These are phyloP conservation scores for Aplochiton taeniatus DNA, from an alignment of 2,797 vertebrate species.

Conservation along the genomic window DNA sequence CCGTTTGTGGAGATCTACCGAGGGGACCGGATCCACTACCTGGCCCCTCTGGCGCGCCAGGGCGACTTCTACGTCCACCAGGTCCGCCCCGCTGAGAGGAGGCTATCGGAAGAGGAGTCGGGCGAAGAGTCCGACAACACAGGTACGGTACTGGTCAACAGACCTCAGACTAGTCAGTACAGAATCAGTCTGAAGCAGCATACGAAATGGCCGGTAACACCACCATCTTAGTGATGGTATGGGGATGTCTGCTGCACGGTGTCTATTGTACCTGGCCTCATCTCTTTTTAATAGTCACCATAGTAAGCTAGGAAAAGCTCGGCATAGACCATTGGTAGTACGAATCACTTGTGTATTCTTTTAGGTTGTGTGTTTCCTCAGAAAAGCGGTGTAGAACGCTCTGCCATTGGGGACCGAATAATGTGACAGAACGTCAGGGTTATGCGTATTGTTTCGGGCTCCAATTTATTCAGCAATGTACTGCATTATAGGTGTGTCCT, in stretches of 20 bases:
- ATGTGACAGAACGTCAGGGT: not conserved
- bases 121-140: slow-evolving; percentile 77
- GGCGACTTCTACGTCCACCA: slow-evolving; percentile 94
- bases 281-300: too few relatives aligned
- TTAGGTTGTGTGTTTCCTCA: too few relatives aligned
- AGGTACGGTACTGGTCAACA: slow-evolving; percentile 69
- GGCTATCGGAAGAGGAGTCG: slow-evolving; percentile 66
- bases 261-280: too few relatives aligned
- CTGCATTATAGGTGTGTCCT: not conserved
- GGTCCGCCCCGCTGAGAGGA: slow-evolving; percentile 78
- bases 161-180: not conserved
- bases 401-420: not conserved
- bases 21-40: slow-evolving; percentile 83
- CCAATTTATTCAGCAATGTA: not conserved
- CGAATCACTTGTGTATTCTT: too few relatives aligned
- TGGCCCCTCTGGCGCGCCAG: slow-evolving; percentile 88
- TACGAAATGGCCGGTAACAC: too few relatives aligned
- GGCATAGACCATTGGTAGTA: too few relatives aligned
- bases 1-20: slow-evolving; percentile 92
- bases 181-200: too few relatives aligned
- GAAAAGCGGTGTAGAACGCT: not conserved
- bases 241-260: too few relatives aligned
- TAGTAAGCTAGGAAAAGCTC: too few relatives aligned
- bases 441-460: not conserved
- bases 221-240: too few relatives aligned